Conservation (phyloP, 2,888 invertebrate species). For the Omphaloscelis lunosa region DNA sequence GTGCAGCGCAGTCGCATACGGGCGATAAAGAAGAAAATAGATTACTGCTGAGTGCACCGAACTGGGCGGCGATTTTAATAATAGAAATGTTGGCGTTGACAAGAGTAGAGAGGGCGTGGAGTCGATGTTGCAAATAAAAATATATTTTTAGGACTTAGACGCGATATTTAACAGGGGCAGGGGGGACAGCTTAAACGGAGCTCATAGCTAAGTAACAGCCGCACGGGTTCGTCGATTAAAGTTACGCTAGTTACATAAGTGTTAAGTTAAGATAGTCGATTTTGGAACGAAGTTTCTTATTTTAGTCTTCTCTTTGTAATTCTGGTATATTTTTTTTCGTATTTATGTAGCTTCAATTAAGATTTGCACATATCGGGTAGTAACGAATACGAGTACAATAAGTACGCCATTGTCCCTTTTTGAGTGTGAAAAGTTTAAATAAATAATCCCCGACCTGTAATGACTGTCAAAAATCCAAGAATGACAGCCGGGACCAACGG, state of each 20-base stretch:
- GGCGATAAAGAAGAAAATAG: slow-evolving; percentile 56
- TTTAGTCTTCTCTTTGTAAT: not conserved
- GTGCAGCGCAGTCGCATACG: slow-evolving; percentile 46
- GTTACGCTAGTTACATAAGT: not conserved
- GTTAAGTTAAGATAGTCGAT: not conserved
- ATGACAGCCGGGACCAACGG: not conserved
- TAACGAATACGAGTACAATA: no score
- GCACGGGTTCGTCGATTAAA: not conserved
- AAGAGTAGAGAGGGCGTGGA: slow-evolving; percentile 64
- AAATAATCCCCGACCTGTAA: not conserved
- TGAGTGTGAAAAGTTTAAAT: no score
- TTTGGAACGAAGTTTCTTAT: not conserved
- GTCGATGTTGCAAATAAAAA: slow-evolving; percentile 29
- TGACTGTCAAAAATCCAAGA: not conserved
- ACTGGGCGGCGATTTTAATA: slow-evolving; percentile 66
- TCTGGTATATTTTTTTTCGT: not conserved
- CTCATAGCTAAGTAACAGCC: not conserved
- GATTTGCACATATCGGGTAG: not conserved
- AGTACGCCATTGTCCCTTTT: no score
- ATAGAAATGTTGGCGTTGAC: slow-evolving; percentile 73
- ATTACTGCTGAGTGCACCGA: slow-evolving; percentile 64
- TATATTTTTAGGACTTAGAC: not conserved
- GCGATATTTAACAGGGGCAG: not conserved
- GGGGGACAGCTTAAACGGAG: not conserved
- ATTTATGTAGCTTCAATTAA: not conserved